phyloP scores from a whole-genome alignment of 2,797 vertebrate species.

The Remorina albescens region DNA sequence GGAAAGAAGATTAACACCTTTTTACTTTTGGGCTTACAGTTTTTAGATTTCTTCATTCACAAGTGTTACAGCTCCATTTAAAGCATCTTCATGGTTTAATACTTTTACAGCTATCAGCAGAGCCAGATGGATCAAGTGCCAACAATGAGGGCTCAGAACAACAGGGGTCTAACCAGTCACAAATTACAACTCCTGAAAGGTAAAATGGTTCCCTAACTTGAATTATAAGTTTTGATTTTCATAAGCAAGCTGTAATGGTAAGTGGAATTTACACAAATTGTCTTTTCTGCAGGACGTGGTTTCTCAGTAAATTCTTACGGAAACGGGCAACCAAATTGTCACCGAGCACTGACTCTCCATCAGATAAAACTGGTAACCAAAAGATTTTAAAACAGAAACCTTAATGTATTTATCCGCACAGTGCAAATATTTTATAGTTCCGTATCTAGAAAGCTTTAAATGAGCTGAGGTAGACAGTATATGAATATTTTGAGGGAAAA shows the following conservation, averaged over 20 bases:
- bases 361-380: slow-evolving; percentile 73
- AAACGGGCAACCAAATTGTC: slow-evolving; percentile 71
- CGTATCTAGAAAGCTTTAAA: background rate
- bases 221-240: slow-evolving; percentile 6
- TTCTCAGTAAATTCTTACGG: slow-evolving; percentile 76
- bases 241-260: background rate
- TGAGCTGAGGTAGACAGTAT: background rate
- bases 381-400: background rate
- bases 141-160: slow-evolving; percentile 55
- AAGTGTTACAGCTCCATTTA: background rate
- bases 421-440: background rate
- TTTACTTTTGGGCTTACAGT: slow-evolving; percentile 5
- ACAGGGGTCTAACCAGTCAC: slow-evolving; percentile 46
- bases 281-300: slow-evolving; percentile 73
- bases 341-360: slow-evolving; percentile 65
- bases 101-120: slow-evolving; percentile 45
- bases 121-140: slow-evolving; percentile 73
- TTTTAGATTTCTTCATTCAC: background rate
- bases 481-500: background rate
- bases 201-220: slow-evolving; percentile 22
- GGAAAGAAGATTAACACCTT: slow-evolving; percentile 1
- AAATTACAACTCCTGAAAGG: slow-evolving; percentile 77
- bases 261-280: background rate
- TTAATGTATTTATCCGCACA: background rate
- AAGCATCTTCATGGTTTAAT: slow-evolving; percentile 14